Percentiles rank a stretch among this genome's conserved stretches.
Evolutionary conservation across 2,888 invertebrate genomes (phyloP).

Genomic region (Lasioglossum figueresi): DNA sequence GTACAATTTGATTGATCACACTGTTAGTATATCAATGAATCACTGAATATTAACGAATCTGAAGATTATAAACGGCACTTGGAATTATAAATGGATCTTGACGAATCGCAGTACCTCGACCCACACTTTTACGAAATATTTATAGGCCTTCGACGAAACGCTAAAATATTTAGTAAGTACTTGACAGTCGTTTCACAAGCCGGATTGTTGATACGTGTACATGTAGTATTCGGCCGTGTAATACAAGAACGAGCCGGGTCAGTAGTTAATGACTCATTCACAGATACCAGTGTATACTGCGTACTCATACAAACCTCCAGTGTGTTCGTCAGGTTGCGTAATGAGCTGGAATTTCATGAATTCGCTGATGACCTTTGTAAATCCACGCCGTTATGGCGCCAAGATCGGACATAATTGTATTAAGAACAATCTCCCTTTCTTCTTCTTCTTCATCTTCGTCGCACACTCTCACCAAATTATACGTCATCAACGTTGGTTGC

Average conservation of each 20-base stretch:
- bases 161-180: background rate
- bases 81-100: background rate
- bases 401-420: conserved; percentile 9
- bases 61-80: background rate
- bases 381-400: background rate
- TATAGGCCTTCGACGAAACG: background rate
- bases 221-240: conserved; percentile 35
- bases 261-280: conserved; percentile 66
- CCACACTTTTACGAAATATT: background rate
- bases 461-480: background rate
- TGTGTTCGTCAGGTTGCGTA: conserved; percentile 48
- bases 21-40: background rate
- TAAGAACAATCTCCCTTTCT: background rate
- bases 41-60: background rate
- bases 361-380: conserved; percentile 22
- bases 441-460: background rate
- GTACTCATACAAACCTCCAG: conserved; percentile 14
- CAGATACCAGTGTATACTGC: conserved; percentile 43
- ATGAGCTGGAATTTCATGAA: conserved; percentile 52
- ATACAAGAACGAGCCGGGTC: conserved; percentile 59
- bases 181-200: conserved; percentile 17
- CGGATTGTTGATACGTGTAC: conserved; percentile 40
- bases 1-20: background rate
- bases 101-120: background rate
- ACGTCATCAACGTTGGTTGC: background rate